These are phyloP conservation scores for Nomada flava DNA, from an alignment of 2,888 invertebrate species.

Conservation along the genomic window DNA sequence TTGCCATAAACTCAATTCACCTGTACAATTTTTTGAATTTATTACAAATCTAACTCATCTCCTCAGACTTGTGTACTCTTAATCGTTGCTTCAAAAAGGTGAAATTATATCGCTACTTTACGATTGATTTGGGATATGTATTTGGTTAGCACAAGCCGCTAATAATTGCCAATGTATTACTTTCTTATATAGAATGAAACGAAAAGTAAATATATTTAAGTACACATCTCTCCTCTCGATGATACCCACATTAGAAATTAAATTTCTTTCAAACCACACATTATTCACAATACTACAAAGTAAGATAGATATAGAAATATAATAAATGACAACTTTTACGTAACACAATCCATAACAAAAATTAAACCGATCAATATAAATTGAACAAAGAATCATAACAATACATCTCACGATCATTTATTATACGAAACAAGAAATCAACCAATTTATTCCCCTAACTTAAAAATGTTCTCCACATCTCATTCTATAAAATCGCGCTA, in stretches of 20 bases:
- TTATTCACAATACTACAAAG: neutral
- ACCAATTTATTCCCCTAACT: too few species aligned
- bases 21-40: neutral
- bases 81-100: conserved; percentile 16
- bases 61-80: conserved; percentile 21
- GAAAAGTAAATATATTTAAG: too few species aligned
- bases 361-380: too few species aligned
- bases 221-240: conserved; percentile 25
- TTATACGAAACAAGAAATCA: too few species aligned
- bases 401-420: too few species aligned
- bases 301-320: too few species aligned
- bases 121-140: conserved; percentile 49
- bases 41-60: conserved; percentile 22
- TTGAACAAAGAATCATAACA: too few species aligned
- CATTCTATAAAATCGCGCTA: too few species aligned
- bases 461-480: too few species aligned
- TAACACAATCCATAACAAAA: too few species aligned
- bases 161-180: conserved; percentile 11
- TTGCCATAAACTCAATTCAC: conserved; percentile 27
- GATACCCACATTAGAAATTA: conserved; percentile 21
- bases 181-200: neutral
- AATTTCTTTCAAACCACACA: neutral
- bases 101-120: conserved; percentile 33
- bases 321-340: too few species aligned
- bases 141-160: neutral